A percentile compares a stretch with the other conserved stretches of the same genome.
Conservation (phyloP, 2,888 invertebrate species). For the Caenorhabditis sp. region DNA sequence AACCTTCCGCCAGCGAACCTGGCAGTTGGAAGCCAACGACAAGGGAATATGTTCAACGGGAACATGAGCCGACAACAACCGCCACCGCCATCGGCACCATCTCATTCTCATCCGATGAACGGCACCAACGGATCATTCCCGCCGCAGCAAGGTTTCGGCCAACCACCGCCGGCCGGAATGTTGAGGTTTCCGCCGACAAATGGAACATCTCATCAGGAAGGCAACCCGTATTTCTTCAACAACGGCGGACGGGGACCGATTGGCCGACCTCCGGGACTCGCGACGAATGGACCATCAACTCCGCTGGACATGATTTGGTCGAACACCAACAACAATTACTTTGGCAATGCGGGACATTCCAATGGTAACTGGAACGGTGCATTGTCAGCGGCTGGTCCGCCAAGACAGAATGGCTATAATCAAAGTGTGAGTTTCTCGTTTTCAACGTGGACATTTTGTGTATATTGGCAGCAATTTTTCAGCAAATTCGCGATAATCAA, state of each 20-base stretch:
- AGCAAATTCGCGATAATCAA: constrained; percentile 46
- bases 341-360: constrained; percentile 42
- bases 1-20: constrained; percentile 57
- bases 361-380: constrained; percentile 34
- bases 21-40: constrained; percentile 59
- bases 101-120: constrained; percentile 18
- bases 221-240: constrained; percentile 12
- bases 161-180: constrained; percentile 33
- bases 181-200: constrained; percentile 30
- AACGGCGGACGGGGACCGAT: constrained; percentile 6
- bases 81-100: constrained; percentile 12
- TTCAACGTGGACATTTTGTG: neutral
- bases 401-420: constrained; percentile 32
- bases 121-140: constrained; percentile 15
- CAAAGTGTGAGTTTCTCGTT: constrained; percentile 23
- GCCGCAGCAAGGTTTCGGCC: constrained; percentile 32
- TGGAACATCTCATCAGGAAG: constrained; percentile 26
- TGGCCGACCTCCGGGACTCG: constrained; percentile 20
- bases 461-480: too few species aligned
- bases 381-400: constrained; percentile 41
- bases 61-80: constrained; percentile 31
- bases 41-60: constrained; percentile 39
- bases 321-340: constrained; percentile 31
- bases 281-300: neutral
- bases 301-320: constrained; percentile 36